Evolutionary conservation across 92 coral and sea anemone genomes (phyloP).

Genomic region (Desmophyllum pertusum): DNA sequence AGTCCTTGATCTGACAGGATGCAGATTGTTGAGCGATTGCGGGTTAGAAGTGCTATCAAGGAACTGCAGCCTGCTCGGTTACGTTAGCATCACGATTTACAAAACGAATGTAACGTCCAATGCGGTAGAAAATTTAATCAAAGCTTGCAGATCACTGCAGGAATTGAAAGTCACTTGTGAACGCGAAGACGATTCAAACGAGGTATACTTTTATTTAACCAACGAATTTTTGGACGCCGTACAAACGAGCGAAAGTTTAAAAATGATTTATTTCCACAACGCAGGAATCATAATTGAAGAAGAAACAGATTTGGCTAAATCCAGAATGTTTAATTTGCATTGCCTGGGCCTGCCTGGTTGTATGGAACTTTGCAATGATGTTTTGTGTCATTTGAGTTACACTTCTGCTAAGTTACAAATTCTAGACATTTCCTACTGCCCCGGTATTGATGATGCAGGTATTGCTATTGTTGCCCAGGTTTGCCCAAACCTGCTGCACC

Average conservation of each 20-base stretch:
- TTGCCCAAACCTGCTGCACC: conserved; percentile 69
- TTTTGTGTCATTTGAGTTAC: conserved; percentile 33
- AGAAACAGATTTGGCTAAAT: background rate
- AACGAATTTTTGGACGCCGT: conserved; percentile 33
- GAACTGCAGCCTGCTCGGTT: conserved; percentile 23
- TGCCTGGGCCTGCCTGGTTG: conserved; percentile 65
- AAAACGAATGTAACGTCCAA: conserved; percentile 46
- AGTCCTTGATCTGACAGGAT: conserved; percentile 53
- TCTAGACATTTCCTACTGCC: conserved; percentile 74
- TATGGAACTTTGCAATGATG: conserved; percentile 50
- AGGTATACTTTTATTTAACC: conserved; percentile 47
- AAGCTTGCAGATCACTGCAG: conserved; percentile 48
- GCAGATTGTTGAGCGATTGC: conserved; percentile 44
- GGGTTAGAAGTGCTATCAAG: conserved; percentile 55
- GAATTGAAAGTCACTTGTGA: conserved; percentile 54
- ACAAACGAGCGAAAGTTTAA: conserved; percentile 36
- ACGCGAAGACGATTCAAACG: conserved; percentile 50
- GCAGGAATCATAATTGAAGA: conserved; percentile 67
- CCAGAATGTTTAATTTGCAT: conserved; percentile 15
- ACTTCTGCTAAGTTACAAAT: conserved; percentile 51
- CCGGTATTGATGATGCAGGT: conserved; percentile 78
- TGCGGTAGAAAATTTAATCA: conserved; percentile 41
- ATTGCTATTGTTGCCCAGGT: conserved; percentile 60
- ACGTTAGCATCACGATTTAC: conserved; percentile 6
- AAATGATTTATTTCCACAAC: conserved; percentile 55